Evolutionary conservation across 2,113 vertebrate species (phyloP), one percentile per base, ranked within the genome.

Genomic region (Saguinus imperator): DNA sequence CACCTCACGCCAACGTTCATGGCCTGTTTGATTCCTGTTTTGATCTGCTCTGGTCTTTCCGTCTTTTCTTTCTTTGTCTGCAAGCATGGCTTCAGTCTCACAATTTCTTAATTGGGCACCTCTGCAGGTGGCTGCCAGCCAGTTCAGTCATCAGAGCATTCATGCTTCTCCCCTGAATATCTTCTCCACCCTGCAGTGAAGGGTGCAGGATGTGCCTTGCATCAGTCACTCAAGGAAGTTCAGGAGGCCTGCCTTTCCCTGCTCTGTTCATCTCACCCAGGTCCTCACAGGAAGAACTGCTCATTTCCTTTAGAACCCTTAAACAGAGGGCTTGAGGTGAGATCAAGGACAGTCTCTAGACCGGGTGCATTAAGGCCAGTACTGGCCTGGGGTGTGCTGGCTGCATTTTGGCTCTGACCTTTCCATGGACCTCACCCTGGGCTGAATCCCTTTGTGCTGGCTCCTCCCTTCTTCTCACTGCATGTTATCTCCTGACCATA

Each of bases 281-380:
- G n/a, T 32, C 27, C 37, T 32, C 12, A 55, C 35, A 17, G 35
- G 61, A 32, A 13, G 8, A 4, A 13, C 45, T 25, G 3, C 68
- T 35, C 5, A 50, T 76, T 9, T 48, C 8, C 18, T 0, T 48
- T 48, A 27, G 4, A 18, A 40, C 37, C 11, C 1, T 18, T 2
- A 23, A 35, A 58, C 25, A 40, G 37, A 27, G 5, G 35, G 2
- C 48, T 37, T 35, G 81, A 20, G 25, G 81, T 0, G 0, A 1
- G 0, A 1, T 57, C 20, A 66, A 52, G 45, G 27, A 6, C 16
- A 1, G 75, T n/a, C 43, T 29, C n/a, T 18, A 37, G n/a, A 20
- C 20, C 20, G n/a, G n/a, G 10, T n/a, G 70, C 3, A 8, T 8
- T 8, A 18, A 20, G 68, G 35, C 68, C 18, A 20, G 14, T 18